A percentile compares a stretch with the other conserved stretches of the same genome.
phyloP scores from a whole-genome alignment of 53 echinoderm and acorn worm species.

The Echinometra lucunter region DNA sequence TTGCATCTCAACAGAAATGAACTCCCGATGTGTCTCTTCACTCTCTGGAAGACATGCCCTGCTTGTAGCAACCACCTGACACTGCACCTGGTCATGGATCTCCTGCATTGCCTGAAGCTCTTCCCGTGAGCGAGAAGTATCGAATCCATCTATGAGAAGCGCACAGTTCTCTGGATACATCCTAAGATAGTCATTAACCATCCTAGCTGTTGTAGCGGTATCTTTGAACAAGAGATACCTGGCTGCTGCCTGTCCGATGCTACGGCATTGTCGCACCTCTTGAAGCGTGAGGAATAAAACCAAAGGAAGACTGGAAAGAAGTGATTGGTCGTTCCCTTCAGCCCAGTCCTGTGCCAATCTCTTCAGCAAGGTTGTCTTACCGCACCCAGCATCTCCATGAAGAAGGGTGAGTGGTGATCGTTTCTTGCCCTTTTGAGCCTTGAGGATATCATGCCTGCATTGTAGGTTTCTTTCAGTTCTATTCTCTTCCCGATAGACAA shows the following conservation, averaged over 20 bases:
- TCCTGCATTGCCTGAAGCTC: neutral
- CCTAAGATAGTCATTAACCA: conserved; percentile 50
- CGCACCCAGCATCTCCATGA: conserved; percentile 62
- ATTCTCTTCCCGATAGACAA: neutral
- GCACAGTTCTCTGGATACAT: conserved; percentile 45
- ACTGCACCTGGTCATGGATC: neutral
- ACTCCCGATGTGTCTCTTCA: neutral
- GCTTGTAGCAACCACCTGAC: conserved; percentile 33
- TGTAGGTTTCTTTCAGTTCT: neutral
- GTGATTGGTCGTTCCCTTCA: neutral
- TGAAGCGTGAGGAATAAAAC: conserved; percentile 29
- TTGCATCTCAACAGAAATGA: conserved; percentile 30
- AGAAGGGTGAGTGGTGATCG: neutral
- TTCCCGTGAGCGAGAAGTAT: neutral
- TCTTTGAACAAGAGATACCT: conserved; percentile 36
- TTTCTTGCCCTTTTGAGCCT: neutral
- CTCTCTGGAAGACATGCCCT: neutral
- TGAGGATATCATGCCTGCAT: conserved; percentile 39
- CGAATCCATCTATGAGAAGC: conserved; percentile 34
- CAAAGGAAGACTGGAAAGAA: conserved; percentile 19
- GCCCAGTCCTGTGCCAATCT: conserved; percentile 59
- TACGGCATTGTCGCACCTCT: conserved; percentile 21
- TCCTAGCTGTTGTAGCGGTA: conserved; percentile 21
- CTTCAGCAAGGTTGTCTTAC: conserved; percentile 47
- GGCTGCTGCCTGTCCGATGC: conserved; percentile 46